These are phyloP conservation scores for Salticus scenicus DNA, from an alignment of 2,888 invertebrate genomes.

Conservation along the genomic window DNA sequence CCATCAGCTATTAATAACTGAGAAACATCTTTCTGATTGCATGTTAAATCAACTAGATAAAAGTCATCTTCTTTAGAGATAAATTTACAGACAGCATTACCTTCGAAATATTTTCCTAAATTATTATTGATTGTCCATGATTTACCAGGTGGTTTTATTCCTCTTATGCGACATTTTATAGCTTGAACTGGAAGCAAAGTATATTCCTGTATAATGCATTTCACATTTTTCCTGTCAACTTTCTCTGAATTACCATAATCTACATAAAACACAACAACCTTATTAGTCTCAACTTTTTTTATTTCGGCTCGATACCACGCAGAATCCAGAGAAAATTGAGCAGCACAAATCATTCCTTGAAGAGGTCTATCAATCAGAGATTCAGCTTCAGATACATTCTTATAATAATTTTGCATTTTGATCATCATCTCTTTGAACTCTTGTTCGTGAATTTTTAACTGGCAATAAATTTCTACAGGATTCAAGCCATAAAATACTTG, in stretches of 20 bases:
- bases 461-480: slow-evolving; percentile 72
- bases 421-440: slow-evolving; percentile 71
- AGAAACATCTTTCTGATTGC: slow-evolving; percentile 47
- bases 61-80: slow-evolving; percentile 38
- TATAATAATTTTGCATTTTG: slow-evolving; percentile 60
- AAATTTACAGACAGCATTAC: slow-evolving; percentile 49
- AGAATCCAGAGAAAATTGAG: slow-evolving; percentile 73
- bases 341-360: slow-evolving; percentile 59
- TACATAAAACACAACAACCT: slow-evolving; percentile 42
- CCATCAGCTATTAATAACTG: slow-evolving; percentile 27
- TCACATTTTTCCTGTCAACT: slow-evolving; percentile 43
- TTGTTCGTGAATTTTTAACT: slow-evolving; percentile 70
- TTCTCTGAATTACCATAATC: slow-evolving; percentile 67
- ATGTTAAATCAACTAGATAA: slow-evolving; percentile 47
- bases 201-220: slow-evolving; percentile 59
- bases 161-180: slow-evolving; percentile 62
- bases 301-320: slow-evolving; percentile 74
- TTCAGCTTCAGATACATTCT: slow-evolving; percentile 3
- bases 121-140: slow-evolving; percentile 30
- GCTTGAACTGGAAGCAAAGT: slow-evolving; percentile 61
- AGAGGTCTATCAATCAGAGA: slow-evolving; percentile 42
- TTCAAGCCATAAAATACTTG: slow-evolving; percentile 68
- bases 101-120: slow-evolving; percentile 54
- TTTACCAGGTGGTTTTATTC: slow-evolving; percentile 43
- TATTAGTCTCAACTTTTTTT: slow-evolving; percentile 29